Percentiles rank a stretch among this genome's conserved stretches.
Evolutionary conservation across 2,113 vertebrate species (phyloP).

Genomic region (Takifugu bimaculatus): DNA sequence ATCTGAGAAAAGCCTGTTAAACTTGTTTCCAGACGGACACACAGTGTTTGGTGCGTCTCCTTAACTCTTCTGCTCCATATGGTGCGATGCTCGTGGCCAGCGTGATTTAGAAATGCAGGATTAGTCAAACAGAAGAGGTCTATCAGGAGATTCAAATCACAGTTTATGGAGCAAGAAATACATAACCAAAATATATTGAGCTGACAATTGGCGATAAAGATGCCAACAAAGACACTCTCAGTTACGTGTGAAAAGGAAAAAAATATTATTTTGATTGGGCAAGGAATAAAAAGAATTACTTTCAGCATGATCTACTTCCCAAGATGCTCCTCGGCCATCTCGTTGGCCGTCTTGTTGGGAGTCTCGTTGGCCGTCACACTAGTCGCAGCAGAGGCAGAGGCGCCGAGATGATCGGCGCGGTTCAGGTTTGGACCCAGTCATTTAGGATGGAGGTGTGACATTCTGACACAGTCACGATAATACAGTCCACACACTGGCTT

Average conservation of each 20-base stretch:
- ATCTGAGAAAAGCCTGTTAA: conserved; percentile 23
- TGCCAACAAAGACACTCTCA: too few species aligned
- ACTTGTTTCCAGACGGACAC: conserved; percentile 31
- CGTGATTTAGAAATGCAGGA: not conserved
- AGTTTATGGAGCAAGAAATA: not conserved
- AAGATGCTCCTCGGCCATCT: not conserved
- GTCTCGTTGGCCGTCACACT: conserved; percentile 1
- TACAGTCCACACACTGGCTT: conserved; percentile 58
- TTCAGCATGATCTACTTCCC: not conserved
- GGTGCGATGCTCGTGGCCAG: not conserved
- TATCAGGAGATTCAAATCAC: not conserved
- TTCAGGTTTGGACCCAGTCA: conserved; percentile 57
- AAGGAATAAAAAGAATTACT: not conserved
- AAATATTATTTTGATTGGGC: not conserved
- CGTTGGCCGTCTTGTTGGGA: conserved; percentile 1
- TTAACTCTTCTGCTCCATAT: not conserved
- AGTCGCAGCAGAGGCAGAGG: not conserved
- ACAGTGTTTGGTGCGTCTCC: conserved; percentile 23
- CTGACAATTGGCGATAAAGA: too few species aligned
- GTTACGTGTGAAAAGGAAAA: not conserved
- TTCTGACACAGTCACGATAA: conserved; percentile 60
- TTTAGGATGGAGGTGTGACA: conserved; percentile 63
- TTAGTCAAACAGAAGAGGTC: not conserved
- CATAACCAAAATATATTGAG: too few species aligned
- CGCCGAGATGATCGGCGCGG: conserved; percentile 1